phyloP scores from a whole-genome alignment of 2,888 invertebrate species.

The Dicyrtoma fusca region DNA sequence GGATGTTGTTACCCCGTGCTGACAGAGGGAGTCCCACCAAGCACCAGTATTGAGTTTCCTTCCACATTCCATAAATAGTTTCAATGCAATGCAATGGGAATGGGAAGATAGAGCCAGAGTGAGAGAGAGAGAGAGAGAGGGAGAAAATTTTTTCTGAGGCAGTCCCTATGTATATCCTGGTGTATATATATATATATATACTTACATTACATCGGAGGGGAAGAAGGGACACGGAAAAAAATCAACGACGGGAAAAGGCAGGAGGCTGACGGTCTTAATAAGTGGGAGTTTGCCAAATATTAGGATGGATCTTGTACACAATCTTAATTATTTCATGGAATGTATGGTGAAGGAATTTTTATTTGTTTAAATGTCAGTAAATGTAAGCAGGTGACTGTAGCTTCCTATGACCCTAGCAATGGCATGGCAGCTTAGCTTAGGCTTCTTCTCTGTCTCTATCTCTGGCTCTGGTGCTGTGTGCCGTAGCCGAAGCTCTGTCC shows the following conservation, averaged over 20 bases:
- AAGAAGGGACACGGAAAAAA: constrained; percentile 9
- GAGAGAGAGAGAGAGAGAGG: not conserved
- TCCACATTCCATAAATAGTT: constrained; percentile 51
- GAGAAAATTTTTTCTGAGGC: not conserved
- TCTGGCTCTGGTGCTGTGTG: no score
- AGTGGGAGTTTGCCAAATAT: constrained; percentile 26
- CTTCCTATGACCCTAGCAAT: not conserved
- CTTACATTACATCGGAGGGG: not conserved
- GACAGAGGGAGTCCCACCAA: constrained; percentile 40
- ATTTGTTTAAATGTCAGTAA: constrained; percentile 27
- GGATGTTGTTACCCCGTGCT: constrained; percentile 42
- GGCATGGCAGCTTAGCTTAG: not conserved
- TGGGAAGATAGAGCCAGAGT: constrained; percentile 1
- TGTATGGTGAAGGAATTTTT: constrained; percentile 27
- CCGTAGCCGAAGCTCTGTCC: no score
- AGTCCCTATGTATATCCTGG: no score
- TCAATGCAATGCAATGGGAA: constrained; percentile 18
- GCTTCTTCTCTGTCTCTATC: not conserved
- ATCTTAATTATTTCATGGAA: constrained; percentile 34
- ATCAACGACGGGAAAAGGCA: not conserved
- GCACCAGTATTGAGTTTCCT: constrained; percentile 38
- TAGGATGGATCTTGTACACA: constrained; percentile 15
- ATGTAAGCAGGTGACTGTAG: constrained; percentile 23
- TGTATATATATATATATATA: not conserved
- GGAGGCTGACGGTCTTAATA: constrained; percentile 11